These are phyloP conservation scores for Linnaemya tessellans DNA, from an alignment of 2,888 invertebrate genomes.

Conservation along the genomic window DNA sequence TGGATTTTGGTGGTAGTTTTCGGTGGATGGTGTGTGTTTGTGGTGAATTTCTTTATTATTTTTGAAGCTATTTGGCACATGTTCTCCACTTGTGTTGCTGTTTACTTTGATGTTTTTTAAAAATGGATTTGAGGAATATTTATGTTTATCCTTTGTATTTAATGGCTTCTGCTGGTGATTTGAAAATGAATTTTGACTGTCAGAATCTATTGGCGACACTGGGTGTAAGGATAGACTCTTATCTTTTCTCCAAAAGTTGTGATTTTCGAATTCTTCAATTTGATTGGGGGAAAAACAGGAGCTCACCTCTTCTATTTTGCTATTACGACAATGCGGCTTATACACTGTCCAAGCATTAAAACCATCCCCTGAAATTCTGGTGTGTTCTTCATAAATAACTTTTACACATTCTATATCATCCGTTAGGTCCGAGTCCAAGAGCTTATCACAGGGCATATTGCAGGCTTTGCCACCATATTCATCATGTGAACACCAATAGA, in stretches of 20 bases:
- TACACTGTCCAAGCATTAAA: slow-evolving; percentile 90
- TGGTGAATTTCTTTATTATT: not conserved
- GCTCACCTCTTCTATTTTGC: slow-evolving; percentile 67
- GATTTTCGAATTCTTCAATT: slow-evolving; percentile 68
- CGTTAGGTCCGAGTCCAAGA: slow-evolving; percentile 87
- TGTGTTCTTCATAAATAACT: slow-evolving; percentile 87
- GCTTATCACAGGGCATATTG: slow-evolving; percentile 85
- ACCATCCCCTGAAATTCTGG: slow-evolving; percentile 87
- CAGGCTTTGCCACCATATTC: slow-evolving; percentile 86
- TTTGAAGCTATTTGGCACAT: not conserved
- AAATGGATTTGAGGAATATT: slow-evolving; percentile 64
- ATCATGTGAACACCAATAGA: slow-evolving; percentile 86
- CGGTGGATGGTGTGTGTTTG: too few relatives aligned
- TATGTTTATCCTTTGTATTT: slow-evolving; percentile 11
- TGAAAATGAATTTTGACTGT: slow-evolving; percentile 73
- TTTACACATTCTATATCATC: slow-evolving; percentile 88
- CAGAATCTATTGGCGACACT: slow-evolving; percentile 2
- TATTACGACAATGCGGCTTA: slow-evolving; percentile 84
- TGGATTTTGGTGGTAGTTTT: not conserved
- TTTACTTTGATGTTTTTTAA: slow-evolving; percentile 31
- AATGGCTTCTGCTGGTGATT: slow-evolving; percentile 16
- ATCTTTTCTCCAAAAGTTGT: not conserved
- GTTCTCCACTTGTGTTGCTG: not conserved
- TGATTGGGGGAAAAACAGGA: slow-evolving; percentile 74
- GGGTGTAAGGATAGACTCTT: not conserved